Evolutionary conservation across 2,113 vertebrate species (phyloP).

Genomic region (Fukomys damarensis): DNA sequence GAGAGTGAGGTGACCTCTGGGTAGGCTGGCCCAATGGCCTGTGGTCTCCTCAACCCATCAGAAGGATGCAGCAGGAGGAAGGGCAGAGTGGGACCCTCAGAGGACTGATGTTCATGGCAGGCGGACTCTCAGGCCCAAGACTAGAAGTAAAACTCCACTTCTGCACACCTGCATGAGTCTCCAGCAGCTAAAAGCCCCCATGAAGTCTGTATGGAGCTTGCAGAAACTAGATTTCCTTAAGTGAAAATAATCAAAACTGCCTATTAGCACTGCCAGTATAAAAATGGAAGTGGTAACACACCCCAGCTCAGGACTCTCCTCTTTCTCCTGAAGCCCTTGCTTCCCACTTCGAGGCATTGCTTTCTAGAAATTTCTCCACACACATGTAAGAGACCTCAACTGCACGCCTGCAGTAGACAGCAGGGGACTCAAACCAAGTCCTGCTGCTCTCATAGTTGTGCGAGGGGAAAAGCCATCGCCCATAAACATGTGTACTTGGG

Average conservation of each 20-base stretch:
- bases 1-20: background rate
- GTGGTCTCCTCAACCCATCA: background rate
- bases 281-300: background rate
- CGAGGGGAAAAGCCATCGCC: background rate
- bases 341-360: background rate
- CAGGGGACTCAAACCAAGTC: background rate
- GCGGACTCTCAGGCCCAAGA: background rate
- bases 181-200: background rate
- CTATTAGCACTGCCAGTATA: background rate
- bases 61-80: background rate
- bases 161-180: accelerated
- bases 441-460: background rate
- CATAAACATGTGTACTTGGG: background rate
- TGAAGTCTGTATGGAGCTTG: background rate
- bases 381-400: background rate
- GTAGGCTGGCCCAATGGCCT: background rate
- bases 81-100: too few species aligned
- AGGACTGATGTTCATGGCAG: background rate
- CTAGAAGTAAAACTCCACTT: background rate
- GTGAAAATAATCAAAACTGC: background rate
- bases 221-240: background rate
- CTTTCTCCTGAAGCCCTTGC: accelerated
- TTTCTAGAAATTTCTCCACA: accelerated
- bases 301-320: accelerated
- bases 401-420: accelerated